phyloP scores from a whole-genome alignment of 2,113 vertebrate genomes.

The Edolisoma coerulescens region DNA sequence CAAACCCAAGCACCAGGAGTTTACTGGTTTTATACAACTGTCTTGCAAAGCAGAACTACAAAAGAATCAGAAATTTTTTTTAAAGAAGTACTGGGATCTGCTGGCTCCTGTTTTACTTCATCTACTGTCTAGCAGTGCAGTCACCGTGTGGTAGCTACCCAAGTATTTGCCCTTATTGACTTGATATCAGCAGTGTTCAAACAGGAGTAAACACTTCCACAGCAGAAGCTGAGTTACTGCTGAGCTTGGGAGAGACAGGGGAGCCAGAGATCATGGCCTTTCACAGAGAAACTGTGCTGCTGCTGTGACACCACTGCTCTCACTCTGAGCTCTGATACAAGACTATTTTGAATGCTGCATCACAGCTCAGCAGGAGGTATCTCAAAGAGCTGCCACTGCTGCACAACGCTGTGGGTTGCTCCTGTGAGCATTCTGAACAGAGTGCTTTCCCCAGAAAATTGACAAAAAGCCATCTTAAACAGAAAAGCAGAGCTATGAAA shows the following conservation, averaged over 20 bases:
- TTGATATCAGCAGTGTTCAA: neutral
- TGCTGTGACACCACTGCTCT: neutral
- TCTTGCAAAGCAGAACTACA: neutral
- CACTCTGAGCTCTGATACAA: neutral
- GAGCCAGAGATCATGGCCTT: neutral
- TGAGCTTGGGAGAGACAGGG: neutral
- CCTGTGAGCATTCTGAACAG: neutral
- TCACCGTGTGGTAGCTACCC: neutral
- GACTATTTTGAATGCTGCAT: neutral
- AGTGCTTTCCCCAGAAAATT: neutral
- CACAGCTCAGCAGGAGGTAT: neutral
- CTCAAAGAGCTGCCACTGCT: neutral
- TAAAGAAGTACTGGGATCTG: neutral
- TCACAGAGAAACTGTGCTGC: neutral
- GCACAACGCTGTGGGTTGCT: neutral
- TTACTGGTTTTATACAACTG: neutral
- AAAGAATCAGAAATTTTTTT: neutral
- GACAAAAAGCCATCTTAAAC: neutral
- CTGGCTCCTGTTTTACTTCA: neutral
- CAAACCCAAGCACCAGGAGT: neutral
- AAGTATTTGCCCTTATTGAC: neutral
- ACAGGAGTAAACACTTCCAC: neutral
- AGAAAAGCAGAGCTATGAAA: neutral
- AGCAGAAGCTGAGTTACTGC: neutral
- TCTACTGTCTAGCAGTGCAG: neutral